These are phyloP conservation scores for Syngnathus rostellatus DNA, from an alignment of 2,797 vertebrate species.

Conservation along the genomic window DNA sequence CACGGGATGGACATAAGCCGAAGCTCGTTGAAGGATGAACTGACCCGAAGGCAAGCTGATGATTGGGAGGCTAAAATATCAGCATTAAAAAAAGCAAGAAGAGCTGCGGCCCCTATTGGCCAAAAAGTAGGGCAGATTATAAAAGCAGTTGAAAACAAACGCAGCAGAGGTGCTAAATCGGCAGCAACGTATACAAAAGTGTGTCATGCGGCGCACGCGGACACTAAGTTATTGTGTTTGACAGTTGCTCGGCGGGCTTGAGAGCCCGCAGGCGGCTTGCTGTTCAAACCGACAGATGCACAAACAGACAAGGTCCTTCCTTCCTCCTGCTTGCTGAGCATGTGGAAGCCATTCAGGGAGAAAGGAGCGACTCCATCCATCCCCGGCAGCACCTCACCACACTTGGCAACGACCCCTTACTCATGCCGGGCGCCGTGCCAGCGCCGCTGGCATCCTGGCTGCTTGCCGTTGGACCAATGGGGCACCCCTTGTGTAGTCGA, in stretches of 20 bases:
- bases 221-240: constrained; percentile 24
- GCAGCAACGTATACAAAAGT: constrained; percentile 13
- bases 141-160: constrained; percentile 37
- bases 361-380: constrained; percentile 50
- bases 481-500: not conserved
- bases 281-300: constrained; percentile 41
- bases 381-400: constrained; percentile 37
- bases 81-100: constrained; percentile 59
- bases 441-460: constrained; percentile 10
- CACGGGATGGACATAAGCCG: constrained; percentile 45
- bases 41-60: constrained; percentile 58
- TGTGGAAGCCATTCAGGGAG: constrained; percentile 35
- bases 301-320: constrained; percentile 17
- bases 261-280: constrained; percentile 17
- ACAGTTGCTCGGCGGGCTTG: constrained; percentile 13
- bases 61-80: constrained; percentile 70
- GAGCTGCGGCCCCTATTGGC: constrained; percentile 35
- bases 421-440: constrained; percentile 31
- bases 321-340: constrained; percentile 36
- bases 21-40: constrained; percentile 52
- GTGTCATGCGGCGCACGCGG: constrained; percentile 12
- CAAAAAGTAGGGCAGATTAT: constrained; percentile 36
- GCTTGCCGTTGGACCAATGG: not conserved
- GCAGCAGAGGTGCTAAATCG: constrained; percentile 27
- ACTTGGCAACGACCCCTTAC: constrained; percentile 41